A percentile compares a stretch with the other conserved stretches of the same genome.
Conservation (phyloP, 2,797 vertebrate species). For the Micropoecilia bifurca region DNA sequence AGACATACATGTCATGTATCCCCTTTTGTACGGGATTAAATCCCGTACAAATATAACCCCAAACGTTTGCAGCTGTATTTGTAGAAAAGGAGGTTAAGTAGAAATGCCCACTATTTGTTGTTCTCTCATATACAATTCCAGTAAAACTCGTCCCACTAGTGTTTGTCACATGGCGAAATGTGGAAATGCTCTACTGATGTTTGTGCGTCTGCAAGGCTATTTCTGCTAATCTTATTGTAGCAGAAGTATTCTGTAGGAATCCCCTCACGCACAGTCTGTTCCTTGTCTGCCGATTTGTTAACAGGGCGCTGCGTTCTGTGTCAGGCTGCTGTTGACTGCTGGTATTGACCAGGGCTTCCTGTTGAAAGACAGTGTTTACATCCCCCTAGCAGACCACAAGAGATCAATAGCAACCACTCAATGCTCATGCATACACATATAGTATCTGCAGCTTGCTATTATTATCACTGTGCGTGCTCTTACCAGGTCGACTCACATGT, state of each 20-base stretch:
- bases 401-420: constrained; percentile 78
- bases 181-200: not conserved
- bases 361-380: constrained; percentile 78
- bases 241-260: not conserved
- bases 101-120: not conserved
- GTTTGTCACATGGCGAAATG: not conserved
- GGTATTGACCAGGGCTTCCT: constrained; percentile 73
- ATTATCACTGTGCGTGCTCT: constrained; percentile 57
- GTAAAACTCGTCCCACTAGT: not conserved
- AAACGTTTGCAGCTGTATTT: not conserved
- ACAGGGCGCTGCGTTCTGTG: constrained; percentile 48
- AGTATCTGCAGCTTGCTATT: constrained; percentile 61
- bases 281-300: constrained; percentile 50
- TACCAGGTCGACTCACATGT: constrained; percentile 38
- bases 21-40: too few species aligned
- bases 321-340: constrained; percentile 56
- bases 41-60: too few species aligned
- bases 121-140: not conserved
- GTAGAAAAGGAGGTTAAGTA: not conserved
- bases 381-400: constrained; percentile 65
- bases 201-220: not conserved
- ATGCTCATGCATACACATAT: constrained; percentile 80
- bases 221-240: not conserved
- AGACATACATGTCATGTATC: not conserved
- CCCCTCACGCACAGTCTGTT: not conserved